Evolutionary conservation across 1,140 invertebrate species (phyloP), one percentile per base, ranked within the genome.

Genomic region (Limonius californicus): DNA sequence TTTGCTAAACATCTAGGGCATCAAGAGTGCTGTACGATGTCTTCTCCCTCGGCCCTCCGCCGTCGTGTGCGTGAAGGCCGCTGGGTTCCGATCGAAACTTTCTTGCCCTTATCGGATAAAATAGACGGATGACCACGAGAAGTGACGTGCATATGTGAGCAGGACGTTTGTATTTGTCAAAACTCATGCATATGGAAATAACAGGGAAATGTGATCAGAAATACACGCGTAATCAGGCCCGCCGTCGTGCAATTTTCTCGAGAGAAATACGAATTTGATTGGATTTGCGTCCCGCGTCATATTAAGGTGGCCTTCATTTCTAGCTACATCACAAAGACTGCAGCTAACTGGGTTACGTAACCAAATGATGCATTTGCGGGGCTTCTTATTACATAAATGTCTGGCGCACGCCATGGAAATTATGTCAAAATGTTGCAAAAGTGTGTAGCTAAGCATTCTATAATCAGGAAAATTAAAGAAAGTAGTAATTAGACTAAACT

Each of bases 211-310:
- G 30, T 45, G 32, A 63, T 57, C 61, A 57, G 54, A 63, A 63
- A 57, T 54, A 63, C 30, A 58, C 45, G 32, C 27, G 56, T 58
- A 57, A 63, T 63, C 54, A 57, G 35, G 43, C 58, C 32, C 30
- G 55, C 61, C 59, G 61, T 64, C 57, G 53, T 59, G 61, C 62
- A 66, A 70, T 70, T 70, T 72, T 69, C 70, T 72, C 70, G 60
- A 55, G 70, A 72, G 70, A 70, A 70, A 72, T 72, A 69, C 69
- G 68, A 70, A 72, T 72, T 70, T 72, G 70, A 72, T 72, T 72
- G 69, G 70, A 70, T 70, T 58, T 57, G 45, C 12, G 45, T 50
- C 45, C 45, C 45, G 45, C 45, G 45, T 50, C 45, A 50, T 50
- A 50, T 50, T 50, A 50, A 50, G 45, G n/a, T 11, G 45, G 14